Base-by-base conservation (phyloP, 1,140 invertebrate species). In the Lucilia sericata region DNA sequence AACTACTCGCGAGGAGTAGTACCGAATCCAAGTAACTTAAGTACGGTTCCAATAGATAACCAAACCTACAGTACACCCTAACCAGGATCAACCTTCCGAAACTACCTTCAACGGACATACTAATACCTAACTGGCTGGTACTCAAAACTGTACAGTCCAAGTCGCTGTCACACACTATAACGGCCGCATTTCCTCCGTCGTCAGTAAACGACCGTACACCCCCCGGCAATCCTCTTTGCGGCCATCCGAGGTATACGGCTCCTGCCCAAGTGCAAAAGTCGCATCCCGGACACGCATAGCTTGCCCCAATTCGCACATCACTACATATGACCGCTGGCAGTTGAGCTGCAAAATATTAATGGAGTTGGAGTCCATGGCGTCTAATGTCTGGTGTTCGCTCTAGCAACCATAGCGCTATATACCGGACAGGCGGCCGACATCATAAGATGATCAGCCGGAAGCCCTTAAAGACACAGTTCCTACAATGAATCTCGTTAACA, bases 1-100 rank as follows among this genome's bases (percentile, higher is more conserved):
- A 19, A 55, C 82, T 83, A 80, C 76, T 83, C 82, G 14, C 36
- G 51, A 25, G 76, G 78, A 74, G 82, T 85, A 83, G 74, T 42
- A 83, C 74, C 84, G 74, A 49, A 85, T 85, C 84, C 65, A 85
- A 19, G 42, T 83, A 85, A 19, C 55, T 14, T 36, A 85, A 19
- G 70, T 83, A 83, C 14, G 84, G 84, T 42, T 85, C 84, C 10
- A 85, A 82, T 30, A 82, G 75, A 14, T 81, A 55, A 17, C 76
- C 82, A 36, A 83, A 85, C 82, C 78, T 82, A 42, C 82, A 83
- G 25, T 81, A 83, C 10, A 85, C 21, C 36, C 76, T 85, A 21
- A n/a, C 76, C 2, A 85, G 60, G 49, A 60, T 47, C 8, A 83
- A n/a, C 42, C 5, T 82, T 3, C 83, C 83, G n/a, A n/a, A n/a